phyloP scores from a whole-genome alignment of 2,888 invertebrate genomes.

The Nomada ferruginata region DNA sequence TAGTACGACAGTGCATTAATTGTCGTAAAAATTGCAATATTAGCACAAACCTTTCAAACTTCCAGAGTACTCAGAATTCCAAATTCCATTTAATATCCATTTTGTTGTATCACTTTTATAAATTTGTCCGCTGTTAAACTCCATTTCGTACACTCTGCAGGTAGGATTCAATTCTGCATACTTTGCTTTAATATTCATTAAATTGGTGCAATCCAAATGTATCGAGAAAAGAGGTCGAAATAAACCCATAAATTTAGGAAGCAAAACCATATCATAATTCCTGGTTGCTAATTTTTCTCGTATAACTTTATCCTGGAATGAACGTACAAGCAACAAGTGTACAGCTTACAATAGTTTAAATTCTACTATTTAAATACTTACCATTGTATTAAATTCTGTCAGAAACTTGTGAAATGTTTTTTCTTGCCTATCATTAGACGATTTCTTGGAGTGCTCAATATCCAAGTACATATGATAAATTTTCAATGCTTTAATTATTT shows the following conservation, averaged over 20 bases:
- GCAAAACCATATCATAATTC: not conserved
- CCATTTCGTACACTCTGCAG: slow-evolving; percentile 23
- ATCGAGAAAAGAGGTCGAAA: slow-evolving; percentile 35
- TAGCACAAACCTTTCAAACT: slow-evolving; percentile 72
- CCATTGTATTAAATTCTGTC: slow-evolving; percentile 68
- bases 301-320: slow-evolving; percentile 45
- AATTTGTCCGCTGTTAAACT: slow-evolving; percentile 10
- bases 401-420: slow-evolving; percentile 71
- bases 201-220: slow-evolving; percentile 38
- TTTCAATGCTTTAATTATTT: slow-evolving; percentile 74
- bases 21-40: not conserved
- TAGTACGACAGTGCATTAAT: slow-evolving; percentile 4
- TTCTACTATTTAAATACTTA: no score
- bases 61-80: slow-evolving; percentile 73
- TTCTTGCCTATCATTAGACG: slow-evolving; percentile 44
- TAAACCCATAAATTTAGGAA: slow-evolving; percentile 41
- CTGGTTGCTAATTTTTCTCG: slow-evolving; percentile 31
- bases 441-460: slow-evolving; percentile 46
- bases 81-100: slow-evolving; percentile 77
- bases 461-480: slow-evolving; percentile 73
- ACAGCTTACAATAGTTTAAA: no score
- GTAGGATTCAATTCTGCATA: slow-evolving; percentile 64
- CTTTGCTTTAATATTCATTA: slow-evolving; percentile 50
- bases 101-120: slow-evolving; percentile 36
- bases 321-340: not conserved